phyloP scores from a whole-genome alignment of 2,797 vertebrate species.

The Anguilla marmorata region DNA sequence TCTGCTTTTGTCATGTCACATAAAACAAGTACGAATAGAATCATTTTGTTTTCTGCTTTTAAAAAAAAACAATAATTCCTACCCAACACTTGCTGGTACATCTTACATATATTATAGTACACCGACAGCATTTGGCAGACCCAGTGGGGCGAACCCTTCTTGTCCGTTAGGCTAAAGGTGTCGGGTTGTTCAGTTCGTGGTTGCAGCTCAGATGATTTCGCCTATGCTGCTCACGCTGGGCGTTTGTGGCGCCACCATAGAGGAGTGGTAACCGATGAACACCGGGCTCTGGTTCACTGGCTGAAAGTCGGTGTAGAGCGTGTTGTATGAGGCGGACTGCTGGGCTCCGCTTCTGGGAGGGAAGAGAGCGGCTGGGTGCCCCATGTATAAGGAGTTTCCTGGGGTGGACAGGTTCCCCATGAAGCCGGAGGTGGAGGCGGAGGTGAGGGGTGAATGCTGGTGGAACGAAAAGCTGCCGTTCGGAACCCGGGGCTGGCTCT shows the following conservation, averaged over 20 bases:
- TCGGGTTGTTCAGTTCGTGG: background rate
- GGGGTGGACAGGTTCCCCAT: constrained; percentile 47
- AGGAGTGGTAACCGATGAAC: constrained; percentile 56
- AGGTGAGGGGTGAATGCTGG: constrained; percentile 39
- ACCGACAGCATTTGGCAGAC: background rate
- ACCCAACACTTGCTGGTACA: background rate
- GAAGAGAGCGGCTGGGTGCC: constrained; percentile 43
- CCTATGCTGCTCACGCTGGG: background rate
- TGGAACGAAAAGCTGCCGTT: constrained; percentile 31
- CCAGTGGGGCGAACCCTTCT: background rate
- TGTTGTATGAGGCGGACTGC: constrained; percentile 46
- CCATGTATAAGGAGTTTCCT: constrained; percentile 47
- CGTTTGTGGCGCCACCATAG: background rate
- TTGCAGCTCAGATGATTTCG: constrained; percentile 11
- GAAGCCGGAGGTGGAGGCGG: constrained; percentile 42
- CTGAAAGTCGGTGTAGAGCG: constrained; percentile 53
- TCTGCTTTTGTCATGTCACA: background rate
- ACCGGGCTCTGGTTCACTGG: constrained; percentile 56
- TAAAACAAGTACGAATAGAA: background rate
- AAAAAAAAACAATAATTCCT: background rate
- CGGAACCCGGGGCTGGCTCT: background rate
- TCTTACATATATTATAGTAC: background rate
- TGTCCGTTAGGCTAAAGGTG: background rate
- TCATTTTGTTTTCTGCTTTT: background rate
- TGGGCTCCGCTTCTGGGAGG: constrained; percentile 33